Evolutionary conservation across 1,140 invertebrate genomes (phyloP).

Genomic region (Riptortus pedestris): DNA sequence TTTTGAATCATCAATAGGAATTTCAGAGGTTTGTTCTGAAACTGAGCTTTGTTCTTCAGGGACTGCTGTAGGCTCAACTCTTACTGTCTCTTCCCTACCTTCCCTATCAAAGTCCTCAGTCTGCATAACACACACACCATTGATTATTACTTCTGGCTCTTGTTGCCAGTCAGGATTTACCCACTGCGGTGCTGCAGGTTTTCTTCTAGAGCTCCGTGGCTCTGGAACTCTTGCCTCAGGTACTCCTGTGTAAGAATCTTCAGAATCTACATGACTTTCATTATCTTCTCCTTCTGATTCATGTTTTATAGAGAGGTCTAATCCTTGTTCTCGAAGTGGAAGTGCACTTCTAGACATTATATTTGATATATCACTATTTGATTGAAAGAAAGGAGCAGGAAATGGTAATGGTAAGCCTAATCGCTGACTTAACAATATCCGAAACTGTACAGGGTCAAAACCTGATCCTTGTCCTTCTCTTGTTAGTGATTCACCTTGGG

Average conservation of each 20-base stretch:
- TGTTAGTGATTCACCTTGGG: conserved; percentile 50
- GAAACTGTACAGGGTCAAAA: conserved; percentile 84
- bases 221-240: conserved; percentile 32
- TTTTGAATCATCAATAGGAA: conserved; percentile 22
- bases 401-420: conserved; percentile 50
- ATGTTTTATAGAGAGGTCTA: conserved; percentile 71
- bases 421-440: conserved; percentile 74
- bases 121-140: conserved; percentile 84
- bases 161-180: conserved; percentile 88
- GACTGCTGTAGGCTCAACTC: conserved; percentile 58
- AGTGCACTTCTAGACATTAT: conserved; percentile 52
- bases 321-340: conserved; percentile 52
- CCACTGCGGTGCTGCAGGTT: conserved; percentile 92
- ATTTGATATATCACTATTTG: conserved; percentile 59
- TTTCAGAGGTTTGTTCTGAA: conserved; percentile 20
- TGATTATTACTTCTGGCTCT: conserved; percentile 72
- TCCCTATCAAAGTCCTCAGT: conserved; percentile 56
- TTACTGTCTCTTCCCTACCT: conserved; percentile 54
- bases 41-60: conserved; percentile 28
- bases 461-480: conserved; percentile 31
- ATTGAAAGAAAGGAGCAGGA: conserved; percentile 63
- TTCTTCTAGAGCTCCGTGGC: conserved; percentile 50
- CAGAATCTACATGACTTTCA: conserved; percentile 65
- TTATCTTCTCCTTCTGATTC: conserved; percentile 63
- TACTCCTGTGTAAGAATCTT: conserved; percentile 50